Evolutionary conservation across 2,797 vertebrate genomes (phyloP).

Genomic region (Numenius phaeopus): DNA sequence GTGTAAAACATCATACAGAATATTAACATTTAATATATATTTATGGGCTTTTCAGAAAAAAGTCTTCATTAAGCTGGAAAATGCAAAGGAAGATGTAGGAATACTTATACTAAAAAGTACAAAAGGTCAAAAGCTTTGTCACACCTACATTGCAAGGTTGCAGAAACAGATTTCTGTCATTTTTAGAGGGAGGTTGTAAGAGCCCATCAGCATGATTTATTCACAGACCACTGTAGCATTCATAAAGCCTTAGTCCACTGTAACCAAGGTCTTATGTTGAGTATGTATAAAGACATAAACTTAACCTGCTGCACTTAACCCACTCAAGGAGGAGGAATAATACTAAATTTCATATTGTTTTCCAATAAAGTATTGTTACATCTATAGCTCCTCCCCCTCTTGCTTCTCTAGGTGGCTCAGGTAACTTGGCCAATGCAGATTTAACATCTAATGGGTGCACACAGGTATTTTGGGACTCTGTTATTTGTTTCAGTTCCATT

Average conservation of each 20-base stretch:
- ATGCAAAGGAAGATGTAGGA: not conserved
- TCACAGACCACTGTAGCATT: not conserved
- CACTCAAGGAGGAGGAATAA: not conserved
- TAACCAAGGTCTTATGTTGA: not conserved
- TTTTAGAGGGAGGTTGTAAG: not conserved
- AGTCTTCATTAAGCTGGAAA: conserved; percentile 24
- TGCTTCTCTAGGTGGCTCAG: not conserved
- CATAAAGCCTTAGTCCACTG: not conserved
- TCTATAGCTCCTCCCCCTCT: not conserved
- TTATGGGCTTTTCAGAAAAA: conserved; percentile 29
- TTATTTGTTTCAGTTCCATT: not conserved
- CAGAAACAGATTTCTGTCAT: not conserved
- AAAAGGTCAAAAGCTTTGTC: not conserved
- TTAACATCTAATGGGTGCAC: not conserved
- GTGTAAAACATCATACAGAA: conserved; percentile 53
- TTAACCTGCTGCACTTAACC: not conserved
- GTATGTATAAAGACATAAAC: not conserved
- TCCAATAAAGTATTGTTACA: not conserved
- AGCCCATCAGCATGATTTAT: not conserved
- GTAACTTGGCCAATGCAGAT: not conserved
- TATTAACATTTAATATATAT: conserved; percentile 60
- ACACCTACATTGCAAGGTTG: not conserved
- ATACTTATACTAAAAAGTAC: not conserved
- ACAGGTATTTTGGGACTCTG: not conserved
- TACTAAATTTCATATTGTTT: not conserved